Evolutionary conservation across 2,797 vertebrate genomes (phyloP).

Genomic region (Typhlichthys subterraneus): DNA sequence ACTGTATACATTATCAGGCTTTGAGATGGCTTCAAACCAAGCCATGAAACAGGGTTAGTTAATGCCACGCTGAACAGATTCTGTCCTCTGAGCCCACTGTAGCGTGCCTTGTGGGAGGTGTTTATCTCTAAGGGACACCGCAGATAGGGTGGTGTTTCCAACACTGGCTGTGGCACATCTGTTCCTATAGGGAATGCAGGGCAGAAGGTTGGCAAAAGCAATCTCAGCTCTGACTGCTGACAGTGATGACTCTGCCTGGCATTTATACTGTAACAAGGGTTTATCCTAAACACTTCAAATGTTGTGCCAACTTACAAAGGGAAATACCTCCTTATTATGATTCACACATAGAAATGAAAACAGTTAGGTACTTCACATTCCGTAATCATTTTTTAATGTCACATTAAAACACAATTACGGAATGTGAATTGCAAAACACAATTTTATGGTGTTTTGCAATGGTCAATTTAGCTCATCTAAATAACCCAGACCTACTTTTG

Average conservation of each 20-base stretch:
- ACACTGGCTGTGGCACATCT: slow-evolving; percentile 56
- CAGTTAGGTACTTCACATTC: no score
- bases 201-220: slow-evolving; percentile 52
- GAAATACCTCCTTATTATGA: no score
- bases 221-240: slow-evolving; percentile 73
- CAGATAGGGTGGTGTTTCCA: slow-evolving; percentile 42
- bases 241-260: slow-evolving; percentile 35
- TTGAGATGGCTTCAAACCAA: slow-evolving; percentile 9
- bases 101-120: slow-evolving; percentile 22
- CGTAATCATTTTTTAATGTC: no score
- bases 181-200: slow-evolving; percentile 52
- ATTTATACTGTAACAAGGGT: slow-evolving; percentile 48
- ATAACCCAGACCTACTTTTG: no score
- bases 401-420: no score
- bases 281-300: no score
- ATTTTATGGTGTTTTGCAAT: no score
- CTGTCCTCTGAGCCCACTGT: slow-evolving; percentile 27
- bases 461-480: no score
- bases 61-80: slow-evolving; percentile 23
- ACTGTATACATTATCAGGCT: neutral
- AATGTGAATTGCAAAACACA: no score
- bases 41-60: slow-evolving; percentile 14
- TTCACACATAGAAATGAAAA: no score
- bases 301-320: no score
- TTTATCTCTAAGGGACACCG: slow-evolving; percentile 37